phyloP scores from a whole-genome alignment of 2,888 invertebrate genomes.

The Melolontha melolontha region DNA sequence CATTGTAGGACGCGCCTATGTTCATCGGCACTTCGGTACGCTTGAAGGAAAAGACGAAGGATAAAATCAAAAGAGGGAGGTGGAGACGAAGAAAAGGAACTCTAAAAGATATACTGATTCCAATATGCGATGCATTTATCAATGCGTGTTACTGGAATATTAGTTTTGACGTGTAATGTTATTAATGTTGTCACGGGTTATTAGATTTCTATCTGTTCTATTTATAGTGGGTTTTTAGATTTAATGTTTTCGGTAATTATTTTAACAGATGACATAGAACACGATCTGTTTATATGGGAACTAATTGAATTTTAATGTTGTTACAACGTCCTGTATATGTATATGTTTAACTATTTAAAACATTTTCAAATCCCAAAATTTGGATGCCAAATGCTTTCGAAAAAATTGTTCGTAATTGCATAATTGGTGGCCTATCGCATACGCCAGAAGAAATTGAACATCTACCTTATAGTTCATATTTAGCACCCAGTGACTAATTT shows the following conservation, averaged over 20 bases:
- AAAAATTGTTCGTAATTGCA: no score
- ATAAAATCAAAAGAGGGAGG: conserved; percentile 18
- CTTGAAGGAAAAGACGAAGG: not conserved
- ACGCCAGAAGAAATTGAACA: no score
- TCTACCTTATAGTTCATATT: no score
- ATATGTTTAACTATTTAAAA: no score
- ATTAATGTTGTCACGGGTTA: conserved; percentile 38
- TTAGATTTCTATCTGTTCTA: conserved; percentile 27
- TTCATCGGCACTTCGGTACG: conserved; percentile 15
- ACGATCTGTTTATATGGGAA: conserved; percentile 22
- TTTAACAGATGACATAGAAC: conserved; percentile 7
- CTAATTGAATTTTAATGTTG: not conserved
- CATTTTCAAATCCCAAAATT: no score
- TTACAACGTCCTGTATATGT: no score
- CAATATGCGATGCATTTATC: conserved; percentile 35
- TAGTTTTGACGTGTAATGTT: conserved; percentile 30
- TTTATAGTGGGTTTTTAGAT: conserved; percentile 14
- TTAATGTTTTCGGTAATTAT: conserved; percentile 37
- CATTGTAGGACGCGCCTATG: conserved; percentile 33
- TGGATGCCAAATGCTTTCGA: no score
- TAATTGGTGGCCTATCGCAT: no score
- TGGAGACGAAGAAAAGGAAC: not conserved
- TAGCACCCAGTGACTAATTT: no score
- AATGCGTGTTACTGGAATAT: conserved; percentile 31
- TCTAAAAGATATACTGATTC: conserved; percentile 25